Evolutionary conservation across 2,113 vertebrate species (phyloP), one percentile per base, ranked within the genome.

Genomic region (Danionella cerebrum): DNA sequence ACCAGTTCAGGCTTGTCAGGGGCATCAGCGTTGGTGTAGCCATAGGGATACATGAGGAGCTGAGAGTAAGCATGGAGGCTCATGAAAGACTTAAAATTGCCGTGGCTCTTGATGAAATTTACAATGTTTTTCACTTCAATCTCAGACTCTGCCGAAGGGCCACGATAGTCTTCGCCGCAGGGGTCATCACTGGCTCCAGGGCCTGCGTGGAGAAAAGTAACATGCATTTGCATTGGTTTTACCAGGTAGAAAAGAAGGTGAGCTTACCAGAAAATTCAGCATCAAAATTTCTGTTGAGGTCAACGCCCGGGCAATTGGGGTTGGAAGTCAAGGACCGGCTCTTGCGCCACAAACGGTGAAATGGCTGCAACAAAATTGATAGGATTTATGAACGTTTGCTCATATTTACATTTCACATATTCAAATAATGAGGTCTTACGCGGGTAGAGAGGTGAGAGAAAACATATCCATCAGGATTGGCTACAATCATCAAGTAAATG

Each of bases 281-380:
- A 0, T 94, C 87, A 92, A 92, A 97, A 87, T 96, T 98, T 83
- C 94, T 86, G 85, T 98, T 98, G 76, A 93, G 89, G 27, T 96
- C 95, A 3, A 86, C 91, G 0, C 95, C 94, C 0, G 84, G 6
- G 1, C 94, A 98, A 0, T 0, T 0, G 0, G 84, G 85, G 1
- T 89, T 83, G 0, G 83, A 0, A 0, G 18, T 69, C 22, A 0
- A 16, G 24, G 94, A 94, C 13, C 92, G 90, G 44, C 91, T 97
- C 82, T 98, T 98, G 54, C 95, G 92, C 95, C 94, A 97, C 90
- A 98, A 2, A 13, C 94, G 93, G 22, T 96, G 12, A 21, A 45
- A 31, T 14, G 11, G 3, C 76, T 94, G 94, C n/a, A n/a, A n/a
- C n/a, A n/a, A n/a, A n/a, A n/a, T n/a, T n/a, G n/a, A n/a, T n/a